Evolutionary conservation across 2,888 invertebrate genomes (phyloP).

Genomic region (Pristionchus japonicus): DNA sequence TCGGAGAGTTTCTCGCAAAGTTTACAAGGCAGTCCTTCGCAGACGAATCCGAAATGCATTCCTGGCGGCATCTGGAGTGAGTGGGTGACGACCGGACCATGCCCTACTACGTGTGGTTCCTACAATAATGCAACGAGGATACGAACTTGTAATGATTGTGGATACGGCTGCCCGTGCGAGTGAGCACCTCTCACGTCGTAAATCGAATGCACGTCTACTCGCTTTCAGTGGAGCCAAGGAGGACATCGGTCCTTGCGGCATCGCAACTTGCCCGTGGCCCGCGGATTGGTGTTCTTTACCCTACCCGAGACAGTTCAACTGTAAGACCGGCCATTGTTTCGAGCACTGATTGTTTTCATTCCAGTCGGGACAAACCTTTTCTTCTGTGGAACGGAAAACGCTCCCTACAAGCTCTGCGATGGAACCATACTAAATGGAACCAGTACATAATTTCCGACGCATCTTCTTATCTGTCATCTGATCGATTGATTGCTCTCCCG

Average conservation of each 20-base stretch:
- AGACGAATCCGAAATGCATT: constrained; percentile 46
- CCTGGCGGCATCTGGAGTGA: constrained; percentile 49
- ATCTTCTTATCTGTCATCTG: neutral
- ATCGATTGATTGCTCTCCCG: neutral
- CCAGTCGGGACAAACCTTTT: neutral
- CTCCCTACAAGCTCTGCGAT: neutral
- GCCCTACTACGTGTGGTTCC: constrained; percentile 42
- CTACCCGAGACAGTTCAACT: neutral
- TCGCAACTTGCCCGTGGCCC: constrained; percentile 54
- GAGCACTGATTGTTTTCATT: neutral
- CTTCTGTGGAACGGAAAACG: neutral
- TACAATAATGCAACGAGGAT: neutral
- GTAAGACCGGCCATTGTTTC: neutral
- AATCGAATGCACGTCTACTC: neutral
- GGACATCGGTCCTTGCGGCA: constrained; percentile 49
- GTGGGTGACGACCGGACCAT: constrained; percentile 22
- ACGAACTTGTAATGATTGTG: constrained; percentile 34
- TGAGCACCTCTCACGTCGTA: too few relatives aligned
- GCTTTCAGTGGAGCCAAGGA: neutral
- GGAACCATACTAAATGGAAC: neutral
- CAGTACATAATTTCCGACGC: neutral
- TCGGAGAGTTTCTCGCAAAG: too few relatives aligned
- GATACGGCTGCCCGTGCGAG: constrained; percentile 41
- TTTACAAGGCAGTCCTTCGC: too few relatives aligned
- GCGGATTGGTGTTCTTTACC: constrained; percentile 49